Percentiles rank a stretch among this genome's conserved stretches.
phyloP scores from a whole-genome alignment of 2,797 vertebrate genomes.

The Siniperca undulata region DNA sequence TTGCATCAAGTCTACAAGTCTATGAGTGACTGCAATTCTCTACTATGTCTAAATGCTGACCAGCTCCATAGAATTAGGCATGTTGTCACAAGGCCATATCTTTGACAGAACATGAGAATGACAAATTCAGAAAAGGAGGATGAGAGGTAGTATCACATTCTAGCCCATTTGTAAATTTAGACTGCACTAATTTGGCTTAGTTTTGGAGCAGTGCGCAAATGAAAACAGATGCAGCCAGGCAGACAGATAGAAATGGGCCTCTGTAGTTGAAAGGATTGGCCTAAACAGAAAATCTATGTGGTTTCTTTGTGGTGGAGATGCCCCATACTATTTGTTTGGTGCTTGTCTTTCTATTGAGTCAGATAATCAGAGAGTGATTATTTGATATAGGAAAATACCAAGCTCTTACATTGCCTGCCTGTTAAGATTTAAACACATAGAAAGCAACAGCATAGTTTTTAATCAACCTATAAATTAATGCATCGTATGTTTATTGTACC shows the following conservation, averaged over 20 bases:
- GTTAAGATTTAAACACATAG: slow-evolving; percentile 39
- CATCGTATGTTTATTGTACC: slow-evolving; percentile 36
- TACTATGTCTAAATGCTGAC: slow-evolving; percentile 85
- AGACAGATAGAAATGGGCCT: slow-evolving; percentile 62
- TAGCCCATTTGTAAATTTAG: slow-evolving; percentile 87
- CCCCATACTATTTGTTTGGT: slow-evolving; percentile 69
- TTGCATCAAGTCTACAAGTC: background rate
- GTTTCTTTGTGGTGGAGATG: slow-evolving; percentile 84
- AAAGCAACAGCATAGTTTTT: slow-evolving; percentile 42
- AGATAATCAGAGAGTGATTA: slow-evolving; percentile 55
- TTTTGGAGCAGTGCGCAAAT: slow-evolving; percentile 2
- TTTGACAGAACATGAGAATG: slow-evolving; percentile 1
- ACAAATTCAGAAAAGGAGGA: slow-evolving; percentile 23
- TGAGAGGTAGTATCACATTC: slow-evolving; percentile 77
- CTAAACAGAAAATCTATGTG: slow-evolving; percentile 88
- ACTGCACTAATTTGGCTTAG: slow-evolving; percentile 84
- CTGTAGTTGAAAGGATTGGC: slow-evolving; percentile 86
- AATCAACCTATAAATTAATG: slow-evolving; percentile 28
- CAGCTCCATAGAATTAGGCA: slow-evolving; percentile 77
- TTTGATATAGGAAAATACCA: slow-evolving; percentile 49
- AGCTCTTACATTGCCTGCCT: slow-evolving; percentile 26
- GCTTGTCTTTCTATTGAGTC: slow-evolving; percentile 47
- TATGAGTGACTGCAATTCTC: background rate
- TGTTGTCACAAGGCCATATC: slow-evolving; percentile 82
- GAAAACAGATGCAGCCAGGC: slow-evolving; percentile 33